Percentiles rank a stretch among this genome's conserved stretches.
phyloP scores from a whole-genome alignment of 2,888 invertebrate genomes.

The Ctena decussata region DNA sequence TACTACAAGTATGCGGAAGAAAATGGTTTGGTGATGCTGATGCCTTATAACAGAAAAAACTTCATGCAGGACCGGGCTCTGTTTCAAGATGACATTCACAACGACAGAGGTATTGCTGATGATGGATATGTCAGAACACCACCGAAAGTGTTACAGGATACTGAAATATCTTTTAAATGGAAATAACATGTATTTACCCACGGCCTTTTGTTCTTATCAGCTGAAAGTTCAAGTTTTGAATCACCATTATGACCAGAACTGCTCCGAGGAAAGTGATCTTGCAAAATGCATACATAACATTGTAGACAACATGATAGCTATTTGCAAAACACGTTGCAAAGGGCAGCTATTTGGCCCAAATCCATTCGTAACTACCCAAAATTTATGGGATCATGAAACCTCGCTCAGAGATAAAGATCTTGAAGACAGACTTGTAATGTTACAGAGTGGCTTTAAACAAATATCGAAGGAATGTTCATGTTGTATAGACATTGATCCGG shows the following conservation, averaged over 20 bases:
- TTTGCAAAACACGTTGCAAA: background rate
- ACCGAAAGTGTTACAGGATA: background rate
- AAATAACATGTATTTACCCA: background rate
- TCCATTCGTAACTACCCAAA: background rate
- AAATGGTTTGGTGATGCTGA: too few relatives aligned
- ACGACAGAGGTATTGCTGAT: background rate
- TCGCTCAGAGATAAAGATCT: background rate
- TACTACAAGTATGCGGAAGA: too few relatives aligned
- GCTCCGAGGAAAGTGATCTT: background rate
- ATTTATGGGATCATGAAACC: background rate
- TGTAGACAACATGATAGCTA: background rate
- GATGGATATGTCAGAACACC: background rate
- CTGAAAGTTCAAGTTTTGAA: background rate
- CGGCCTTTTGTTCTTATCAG: background rate
- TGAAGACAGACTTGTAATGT: background rate
- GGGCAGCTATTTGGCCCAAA: background rate
- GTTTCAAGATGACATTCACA: background rate
- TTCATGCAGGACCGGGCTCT: background rate
- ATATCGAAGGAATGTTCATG: too few relatives aligned
- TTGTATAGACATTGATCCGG: too few relatives aligned
- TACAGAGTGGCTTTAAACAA: too few relatives aligned
- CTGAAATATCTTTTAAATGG: background rate
- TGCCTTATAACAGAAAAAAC: background rate
- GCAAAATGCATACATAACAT: background rate
- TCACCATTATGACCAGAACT: background rate